These are phyloP conservation scores for Seriola rivoliana DNA, from an alignment of 2,113 vertebrate species.

Conservation along the genomic window DNA sequence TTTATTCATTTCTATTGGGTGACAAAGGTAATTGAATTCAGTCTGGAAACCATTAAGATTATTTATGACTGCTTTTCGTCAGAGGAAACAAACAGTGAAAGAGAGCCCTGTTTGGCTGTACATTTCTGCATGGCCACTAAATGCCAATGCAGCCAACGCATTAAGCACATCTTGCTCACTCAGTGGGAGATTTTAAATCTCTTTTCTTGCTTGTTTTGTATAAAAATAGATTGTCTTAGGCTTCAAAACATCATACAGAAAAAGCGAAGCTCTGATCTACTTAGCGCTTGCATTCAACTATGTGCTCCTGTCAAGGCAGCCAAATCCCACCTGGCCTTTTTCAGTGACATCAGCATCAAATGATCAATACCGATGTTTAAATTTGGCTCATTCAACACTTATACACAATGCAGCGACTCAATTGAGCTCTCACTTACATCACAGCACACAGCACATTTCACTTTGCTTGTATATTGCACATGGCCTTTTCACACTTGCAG, in stretches of 20 bases:
- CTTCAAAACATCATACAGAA: conserved; percentile 26
- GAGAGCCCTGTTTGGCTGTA: conserved; percentile 27
- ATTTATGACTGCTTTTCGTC: conserved; percentile 72
- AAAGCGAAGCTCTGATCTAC: conserved; percentile 26
- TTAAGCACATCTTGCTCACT: conserved; percentile 40
- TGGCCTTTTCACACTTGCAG: not conserved
- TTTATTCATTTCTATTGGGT: conserved; percentile 76
- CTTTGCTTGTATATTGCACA: not conserved
- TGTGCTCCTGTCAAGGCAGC: conserved; percentile 23
- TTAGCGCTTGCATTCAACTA: conserved; percentile 11
- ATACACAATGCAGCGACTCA: not conserved
- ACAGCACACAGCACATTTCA: not conserved
- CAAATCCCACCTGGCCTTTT: conserved; percentile 46
- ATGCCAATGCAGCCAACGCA: conserved; percentile 28
- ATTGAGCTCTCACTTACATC: conserved; percentile 12
- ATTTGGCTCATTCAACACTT: conserved; percentile 29
- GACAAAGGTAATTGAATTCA: conserved; percentile 75
- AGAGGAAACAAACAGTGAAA: conserved; percentile 50
- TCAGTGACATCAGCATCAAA: conserved; percentile 35
- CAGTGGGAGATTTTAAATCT: conserved; percentile 52
- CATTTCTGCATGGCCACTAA: conserved; percentile 43
- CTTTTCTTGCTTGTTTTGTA: conserved; percentile 45
- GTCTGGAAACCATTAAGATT: conserved; percentile 74
- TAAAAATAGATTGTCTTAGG: conserved; percentile 61
- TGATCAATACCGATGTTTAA: conserved; percentile 31